Evolutionary conservation across 2,888 invertebrate genomes (phyloP).

Genomic region (Mythimna ferrago): DNA sequence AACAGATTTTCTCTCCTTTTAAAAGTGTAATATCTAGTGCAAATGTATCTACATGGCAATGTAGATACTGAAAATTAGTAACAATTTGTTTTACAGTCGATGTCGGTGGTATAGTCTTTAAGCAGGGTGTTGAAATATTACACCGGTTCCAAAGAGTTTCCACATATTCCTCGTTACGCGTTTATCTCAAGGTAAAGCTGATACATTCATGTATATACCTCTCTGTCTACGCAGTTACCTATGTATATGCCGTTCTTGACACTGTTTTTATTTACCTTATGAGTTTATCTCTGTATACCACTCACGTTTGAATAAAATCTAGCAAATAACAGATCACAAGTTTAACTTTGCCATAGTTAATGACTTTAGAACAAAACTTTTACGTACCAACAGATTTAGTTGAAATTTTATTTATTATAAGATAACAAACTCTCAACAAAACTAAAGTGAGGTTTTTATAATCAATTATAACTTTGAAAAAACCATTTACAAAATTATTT

Average conservation of each 20-base stretch:
- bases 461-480: constrained; percentile 27
- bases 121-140: constrained; percentile 50
- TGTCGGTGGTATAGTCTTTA: constrained; percentile 31
- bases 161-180: constrained; percentile 49
- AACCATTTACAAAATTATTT: constrained; percentile 15
- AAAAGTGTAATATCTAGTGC: constrained; percentile 16
- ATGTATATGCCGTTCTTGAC: constrained; percentile 42
- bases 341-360: not conserved
- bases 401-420: not conserved
- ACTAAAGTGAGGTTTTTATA: constrained; percentile 1
- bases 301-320: not conserved
- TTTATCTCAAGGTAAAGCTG: constrained; percentile 72
- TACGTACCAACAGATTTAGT: not conserved
- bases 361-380: not conserved
- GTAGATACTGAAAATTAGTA: constrained; percentile 11
- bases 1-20: not conserved
- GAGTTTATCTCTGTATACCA: constrained; percentile 13
- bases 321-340: not conserved
- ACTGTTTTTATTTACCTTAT: constrained; percentile 33
- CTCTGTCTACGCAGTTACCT: not conserved
- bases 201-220: constrained; percentile 58
- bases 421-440: not conserved
- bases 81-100: constrained; percentile 3
- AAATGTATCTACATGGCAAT: not conserved
- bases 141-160: constrained; percentile 55